These are phyloP conservation scores for Chiloscyllium punctatum DNA, from an alignment of 2,797 vertebrate genomes.

Conservation along the genomic window DNA sequence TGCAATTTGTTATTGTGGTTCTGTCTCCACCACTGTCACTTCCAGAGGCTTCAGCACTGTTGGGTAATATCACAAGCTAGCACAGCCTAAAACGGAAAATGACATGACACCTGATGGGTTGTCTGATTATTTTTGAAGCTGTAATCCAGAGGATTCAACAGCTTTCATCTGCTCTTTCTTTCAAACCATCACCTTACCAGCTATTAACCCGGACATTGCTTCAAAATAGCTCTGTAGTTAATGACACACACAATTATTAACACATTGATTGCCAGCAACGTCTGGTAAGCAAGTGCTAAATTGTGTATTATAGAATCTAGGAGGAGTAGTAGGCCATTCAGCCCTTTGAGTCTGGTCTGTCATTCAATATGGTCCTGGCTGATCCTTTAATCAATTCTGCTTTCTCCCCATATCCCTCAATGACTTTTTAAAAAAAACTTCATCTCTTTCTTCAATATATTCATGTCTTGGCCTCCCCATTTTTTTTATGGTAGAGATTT, in stretches of 20 bases:
- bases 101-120: background rate
- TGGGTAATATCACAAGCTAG: conserved; percentile 1
- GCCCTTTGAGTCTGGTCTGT: too few species aligned
- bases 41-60: background rate
- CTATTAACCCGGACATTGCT: background rate
- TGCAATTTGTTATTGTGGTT: background rate
- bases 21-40: background rate
- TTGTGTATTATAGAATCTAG: background rate
- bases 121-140: background rate
- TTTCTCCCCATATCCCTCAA: too few species aligned
- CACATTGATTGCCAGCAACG: background rate
- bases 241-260: background rate
- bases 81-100: background rate
- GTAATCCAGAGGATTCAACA: background rate
- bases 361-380: too few species aligned
- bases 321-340: too few species aligned
- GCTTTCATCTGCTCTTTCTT: background rate
- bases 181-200: background rate
- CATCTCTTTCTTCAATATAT: too few species aligned
- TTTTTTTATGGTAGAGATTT: too few species aligned
- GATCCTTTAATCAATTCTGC: too few species aligned
- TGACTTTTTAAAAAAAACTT: too few species aligned
- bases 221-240: background rate
- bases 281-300: background rate
- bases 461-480: too few species aligned